Evolutionary conservation across 1,140 invertebrate species (phyloP), one percentile per base, ranked within the genome.

Genomic region (Nixonia krombeini): DNA sequence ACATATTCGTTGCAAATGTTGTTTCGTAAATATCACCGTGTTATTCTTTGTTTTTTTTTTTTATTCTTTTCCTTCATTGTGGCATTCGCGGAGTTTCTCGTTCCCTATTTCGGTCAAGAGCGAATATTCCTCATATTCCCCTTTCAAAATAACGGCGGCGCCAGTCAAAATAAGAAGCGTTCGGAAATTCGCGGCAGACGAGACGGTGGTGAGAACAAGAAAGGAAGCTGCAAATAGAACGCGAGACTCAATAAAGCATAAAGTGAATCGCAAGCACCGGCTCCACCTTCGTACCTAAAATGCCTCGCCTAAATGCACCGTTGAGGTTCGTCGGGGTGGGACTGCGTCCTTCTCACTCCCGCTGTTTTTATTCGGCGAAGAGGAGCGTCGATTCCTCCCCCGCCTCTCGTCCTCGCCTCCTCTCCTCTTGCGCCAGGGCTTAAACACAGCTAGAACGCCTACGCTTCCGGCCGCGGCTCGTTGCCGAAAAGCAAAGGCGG

Each of bases 191-290:
- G 46, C 21, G 8, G 55, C 21, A 50, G 50, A 50, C 31, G 28
- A 58, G 55, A 41, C 46, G 45, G 29, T 40, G 18, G 15, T 12
- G 18, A 15, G 50, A 50, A 31, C 40, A 40, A 56, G 35, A 45
- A 64, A 40, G 33, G 52, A 31, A 63, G 40, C 42, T 10, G 29
- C 28, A 42, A 58, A 63, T 44, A 44, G 53, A 26, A 57, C 28
- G 63, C 58, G 12, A 50, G 58, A 44, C 28, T 18, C 45, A 53
- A 66, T 64, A 72, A 72, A 67, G 50, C 64, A 49, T 44, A 56
- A 57, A 57, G 49, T 23, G 52, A 51, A 70, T 65, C 47, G 40
- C 25, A 26, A 45, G 33, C 17, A 49, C 40, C 26, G 35, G 33
- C 28, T 38, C 44, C 44, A 41, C 53, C 53, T 41, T 23, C 25